Evolutionary conservation across 2,888 invertebrate species (phyloP), one percentile per base, ranked within the genome.

Genomic region (Apamea epomidion): DNA sequence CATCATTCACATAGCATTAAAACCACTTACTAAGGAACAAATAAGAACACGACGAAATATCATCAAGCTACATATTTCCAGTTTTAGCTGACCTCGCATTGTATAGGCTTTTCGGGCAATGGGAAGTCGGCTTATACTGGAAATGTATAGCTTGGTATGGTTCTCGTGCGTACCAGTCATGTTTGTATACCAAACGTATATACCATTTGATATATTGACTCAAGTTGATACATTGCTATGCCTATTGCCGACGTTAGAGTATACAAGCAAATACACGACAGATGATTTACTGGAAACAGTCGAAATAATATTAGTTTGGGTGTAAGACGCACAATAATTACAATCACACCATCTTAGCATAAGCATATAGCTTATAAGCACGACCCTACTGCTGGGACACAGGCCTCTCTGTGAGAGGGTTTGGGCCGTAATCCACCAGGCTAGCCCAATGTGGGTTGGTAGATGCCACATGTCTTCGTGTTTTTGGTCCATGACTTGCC

Each of bases 131-230:
- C n/a, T 60, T 60, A 60, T 60, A n/a, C n/a, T 60, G 58, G n/a
- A 60, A n/a, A 60, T n/a, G 1, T 60, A 12, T n/a, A 60, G n/a
- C 12, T 60, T n/a, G 58, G 58, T n/a, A n/a, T 60, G 51, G n/a
- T 60, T 12, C 12, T n/a, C 58, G 5, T 60, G n/a, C 58, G 67
- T 73, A 68, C 0, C 48, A 64, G 14, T 4, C 45, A 42, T 69
- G 79, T 82, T 83, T 83, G 68, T 69, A 48, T 48, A 79, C 7
- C 10, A 58, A 83, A 83, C 69, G 64, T 78, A 82, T 78, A 62
- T 51, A 64, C 58, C 65, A 78, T 69, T 69, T 82, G 82, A 83
- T 82, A 83, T 82, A 82, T 82, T 82, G 82, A 82, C 83, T 64
- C 72, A 73, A 79, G 10, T 79, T 83, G 82, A 82, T 83, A 82